Evolutionary conservation across 2,888 invertebrate species (phyloP).

Genomic region (Digitonthophagus gazella): DNA sequence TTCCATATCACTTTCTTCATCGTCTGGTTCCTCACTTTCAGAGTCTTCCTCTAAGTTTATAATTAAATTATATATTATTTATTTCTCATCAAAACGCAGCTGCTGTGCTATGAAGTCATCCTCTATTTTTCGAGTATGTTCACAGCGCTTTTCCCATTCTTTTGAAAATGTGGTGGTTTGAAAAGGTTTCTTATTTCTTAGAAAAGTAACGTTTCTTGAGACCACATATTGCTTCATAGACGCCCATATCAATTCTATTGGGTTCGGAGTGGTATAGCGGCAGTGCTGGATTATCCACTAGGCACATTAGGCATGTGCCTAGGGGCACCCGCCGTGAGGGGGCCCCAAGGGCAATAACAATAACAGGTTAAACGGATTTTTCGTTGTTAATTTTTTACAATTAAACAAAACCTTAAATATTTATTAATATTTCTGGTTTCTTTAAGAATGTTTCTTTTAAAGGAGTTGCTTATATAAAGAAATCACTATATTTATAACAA

Average conservation of each 20-base stretch:
- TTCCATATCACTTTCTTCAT: not conserved
- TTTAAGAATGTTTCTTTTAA: too few species aligned
- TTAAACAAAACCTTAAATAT: too few species aligned
- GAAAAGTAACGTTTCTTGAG: not conserved
- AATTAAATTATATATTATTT: not conserved
- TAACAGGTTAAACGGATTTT: too few species aligned
- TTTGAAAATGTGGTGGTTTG: not conserved
- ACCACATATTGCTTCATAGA: not conserved
- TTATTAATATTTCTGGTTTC: too few species aligned
- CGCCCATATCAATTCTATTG: conserved; percentile 12
- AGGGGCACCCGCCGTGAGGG: too few species aligned
- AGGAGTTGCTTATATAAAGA: too few species aligned
- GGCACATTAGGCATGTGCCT: too few species aligned
- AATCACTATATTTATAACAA: too few species aligned
- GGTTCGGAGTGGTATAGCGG: conserved; percentile 10
- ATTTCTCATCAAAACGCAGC: not conserved
- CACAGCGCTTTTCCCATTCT: not conserved
- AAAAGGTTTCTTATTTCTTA: not conserved
- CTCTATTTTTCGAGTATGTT: not conserved
- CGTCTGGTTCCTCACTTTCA: not conserved
- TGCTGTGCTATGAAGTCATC: not conserved
- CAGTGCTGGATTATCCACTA: too few species aligned
- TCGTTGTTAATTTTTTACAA: too few species aligned
- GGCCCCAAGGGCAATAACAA: too few species aligned
- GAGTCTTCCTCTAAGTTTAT: not conserved